Base-by-base conservation (phyloP, 2,888 invertebrate species). In the Parelbella ahira region DNA sequence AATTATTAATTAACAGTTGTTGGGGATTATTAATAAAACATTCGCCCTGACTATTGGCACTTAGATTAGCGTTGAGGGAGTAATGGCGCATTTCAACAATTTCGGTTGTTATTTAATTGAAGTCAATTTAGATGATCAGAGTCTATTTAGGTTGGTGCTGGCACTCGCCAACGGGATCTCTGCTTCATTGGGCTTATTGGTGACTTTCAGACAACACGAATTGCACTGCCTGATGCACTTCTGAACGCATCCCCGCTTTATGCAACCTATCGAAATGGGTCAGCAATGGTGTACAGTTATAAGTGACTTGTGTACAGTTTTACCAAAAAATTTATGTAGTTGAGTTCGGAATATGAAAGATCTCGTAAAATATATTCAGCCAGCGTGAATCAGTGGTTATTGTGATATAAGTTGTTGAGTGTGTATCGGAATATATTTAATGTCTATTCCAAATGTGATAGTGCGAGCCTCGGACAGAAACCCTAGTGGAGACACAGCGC, bases 41-140 rank as follows among this genome's bases (percentile, higher is more conserved):
- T 82, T 78, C 76, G 77, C 82, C 82, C 84, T 79, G 73, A 74
- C 83, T 87, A 87, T 87, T 83, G 84, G 86, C 86, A 84, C 81
- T 86, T 84, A 87, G 87, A 87, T 87, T 86, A 87, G 69, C 80
- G 79, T 60, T 68, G 87, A 84, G 87, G 86, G 87, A 83, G 87
- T 83, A 82, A 87, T 84, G 84, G 84, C 86, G 84, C 86, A 84
- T 87, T 87, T 86, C 84, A 87, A 86, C 87, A 86, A 87, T 86
- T 87, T 87, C 86, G 86, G 87, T 87, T 86, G 87, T 87, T 87
- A 87, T 87, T 87, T 87, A 87, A 87, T 87, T 87, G 87, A 87
- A 87, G 86, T 86, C 87, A 87, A 87, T 87, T 87, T 86, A 87
- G 86, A 87, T 86, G 87, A 87, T 87, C 87, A 87, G 86, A 87